phyloP scores from a whole-genome alignment of 2,113 vertebrate species.

The Brienomyrus longianalis region DNA sequence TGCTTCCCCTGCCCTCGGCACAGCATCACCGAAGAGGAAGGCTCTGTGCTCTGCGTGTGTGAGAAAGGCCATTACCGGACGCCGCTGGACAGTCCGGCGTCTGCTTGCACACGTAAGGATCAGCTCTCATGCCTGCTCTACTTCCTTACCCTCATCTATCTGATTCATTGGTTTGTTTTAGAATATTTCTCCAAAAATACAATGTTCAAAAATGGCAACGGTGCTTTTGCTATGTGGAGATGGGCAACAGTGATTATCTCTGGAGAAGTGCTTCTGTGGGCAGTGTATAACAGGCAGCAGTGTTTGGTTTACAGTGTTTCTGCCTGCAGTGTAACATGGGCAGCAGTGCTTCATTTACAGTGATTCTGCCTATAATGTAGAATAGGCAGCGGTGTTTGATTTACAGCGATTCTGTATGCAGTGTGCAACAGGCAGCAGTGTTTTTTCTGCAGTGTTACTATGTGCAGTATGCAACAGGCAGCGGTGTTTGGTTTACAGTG shows the following conservation, averaged over 20 bases:
- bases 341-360: neutral
- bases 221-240: neutral
- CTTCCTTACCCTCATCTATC: neutral
- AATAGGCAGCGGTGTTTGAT: neutral
- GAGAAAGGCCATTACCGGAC: conserved; percentile 84
- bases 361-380: neutral
- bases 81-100: conserved; percentile 76
- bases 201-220: neutral
- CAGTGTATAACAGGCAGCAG: neutral
- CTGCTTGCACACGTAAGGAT: conserved; percentile 81
- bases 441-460: neutral
- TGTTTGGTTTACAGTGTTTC: neutral
- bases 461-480: neutral
- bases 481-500: neutral
- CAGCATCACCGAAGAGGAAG: conserved; percentile 80
- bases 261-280: neutral
- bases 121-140: neutral
- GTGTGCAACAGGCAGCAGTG: neutral
- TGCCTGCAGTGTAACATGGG: neutral
- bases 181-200: neutral
- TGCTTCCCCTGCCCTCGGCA: conserved; percentile 84
- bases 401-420: neutral
- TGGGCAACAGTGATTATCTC: neutral
- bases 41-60: conserved; percentile 77
- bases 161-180: neutral